Evolutionary conservation across 2,113 vertebrate species (phyloP).

Genomic region (Brachyhypopomus occidentalis): DNA sequence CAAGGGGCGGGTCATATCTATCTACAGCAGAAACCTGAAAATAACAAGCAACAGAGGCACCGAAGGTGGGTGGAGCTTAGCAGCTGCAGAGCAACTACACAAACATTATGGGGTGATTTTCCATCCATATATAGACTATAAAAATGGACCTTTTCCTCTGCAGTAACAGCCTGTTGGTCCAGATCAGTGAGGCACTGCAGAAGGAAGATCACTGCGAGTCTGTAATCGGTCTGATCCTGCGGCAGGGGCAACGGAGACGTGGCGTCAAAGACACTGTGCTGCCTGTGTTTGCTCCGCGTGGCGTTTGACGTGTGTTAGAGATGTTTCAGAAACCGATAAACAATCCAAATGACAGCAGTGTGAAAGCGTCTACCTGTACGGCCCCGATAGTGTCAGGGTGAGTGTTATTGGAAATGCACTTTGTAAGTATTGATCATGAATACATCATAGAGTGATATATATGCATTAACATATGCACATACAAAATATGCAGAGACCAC

Average conservation of each 20-base stretch:
- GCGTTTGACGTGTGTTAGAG: not conserved
- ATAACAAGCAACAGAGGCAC: conserved; percentile 22
- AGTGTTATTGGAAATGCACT: no score
- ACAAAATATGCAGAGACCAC: no score
- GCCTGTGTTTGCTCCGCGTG: not conserved
- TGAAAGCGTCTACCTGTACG: no score
- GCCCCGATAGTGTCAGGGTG: no score
- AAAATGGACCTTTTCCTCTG: conserved; percentile 84
- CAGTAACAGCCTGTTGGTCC: conserved; percentile 81
- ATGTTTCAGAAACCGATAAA: not conserved
- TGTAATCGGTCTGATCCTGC: conserved; percentile 82
- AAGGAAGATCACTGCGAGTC: conserved; percentile 80
- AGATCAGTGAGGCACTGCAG: conserved; percentile 81
- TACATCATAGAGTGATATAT: no score
- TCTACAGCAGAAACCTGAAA: conserved; percentile 85
- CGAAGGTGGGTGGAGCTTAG: not conserved
- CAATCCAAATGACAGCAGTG: no score
- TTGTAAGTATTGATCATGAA: no score
- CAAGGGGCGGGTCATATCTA: conserved; percentile 82
- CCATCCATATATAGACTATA: not conserved
- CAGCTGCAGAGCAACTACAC: not conserved
- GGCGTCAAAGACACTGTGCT: not conserved
- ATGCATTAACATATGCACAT: no score
- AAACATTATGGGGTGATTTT: not conserved
- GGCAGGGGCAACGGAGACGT: conserved; percentile 22